Evolutionary conservation across 2,888 invertebrate species (phyloP).

Genomic region (Smittia aterrima): DNA sequence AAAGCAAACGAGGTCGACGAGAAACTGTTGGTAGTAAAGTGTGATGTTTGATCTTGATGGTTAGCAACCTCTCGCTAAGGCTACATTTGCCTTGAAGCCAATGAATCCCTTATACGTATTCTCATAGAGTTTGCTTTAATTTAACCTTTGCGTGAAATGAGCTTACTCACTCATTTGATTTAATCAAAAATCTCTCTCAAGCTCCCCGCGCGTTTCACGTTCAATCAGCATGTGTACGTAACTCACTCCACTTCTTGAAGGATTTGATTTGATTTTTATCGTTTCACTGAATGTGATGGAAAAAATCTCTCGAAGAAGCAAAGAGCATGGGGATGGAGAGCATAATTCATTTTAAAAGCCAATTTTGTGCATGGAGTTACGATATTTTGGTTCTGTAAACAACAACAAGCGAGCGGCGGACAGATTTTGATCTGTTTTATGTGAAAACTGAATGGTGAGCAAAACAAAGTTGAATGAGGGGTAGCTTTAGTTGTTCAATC

Average conservation of each 20-base stretch:
- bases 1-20: not conserved
- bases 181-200: not conserved
- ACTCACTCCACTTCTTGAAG: not conserved
- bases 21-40: too few relatives aligned
- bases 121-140: not conserved
- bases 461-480: too few relatives aligned
- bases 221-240: not conserved
- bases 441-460: too few relatives aligned
- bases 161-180: constrained; percentile 4
- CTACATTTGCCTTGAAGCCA: too few relatives aligned
- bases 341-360: constrained; percentile 5
- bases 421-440: too few relatives aligned
- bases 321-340: not conserved
- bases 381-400: not conserved
- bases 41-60: too few relatives aligned
- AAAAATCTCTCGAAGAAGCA: not conserved
- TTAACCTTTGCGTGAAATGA: not conserved
- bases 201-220: not conserved
- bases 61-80: too few relatives aligned
- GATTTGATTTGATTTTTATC: constrained; percentile 1
- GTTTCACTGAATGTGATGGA: constrained; percentile 11
- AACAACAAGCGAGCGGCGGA: not conserved
- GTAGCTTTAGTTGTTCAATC: too few relatives aligned
- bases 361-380: not conserved
- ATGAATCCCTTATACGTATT: too few relatives aligned